Conservation (phyloP, 1,140 invertebrate genomes). For the Gryon sp. region DNA sequence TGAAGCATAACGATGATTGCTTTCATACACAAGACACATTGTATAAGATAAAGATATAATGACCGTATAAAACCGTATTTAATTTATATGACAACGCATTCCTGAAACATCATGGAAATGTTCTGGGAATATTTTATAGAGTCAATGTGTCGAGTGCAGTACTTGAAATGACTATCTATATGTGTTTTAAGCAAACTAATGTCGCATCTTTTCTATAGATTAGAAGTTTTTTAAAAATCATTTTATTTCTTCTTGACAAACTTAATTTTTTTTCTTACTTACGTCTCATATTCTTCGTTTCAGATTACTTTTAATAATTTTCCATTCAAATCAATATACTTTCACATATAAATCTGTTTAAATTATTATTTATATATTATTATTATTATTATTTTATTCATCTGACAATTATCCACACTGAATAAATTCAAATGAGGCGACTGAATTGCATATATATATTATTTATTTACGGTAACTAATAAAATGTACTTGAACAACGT, state of each 20-base stretch:
- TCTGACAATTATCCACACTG: not conserved
- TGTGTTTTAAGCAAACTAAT: not conserved
- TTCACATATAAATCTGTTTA: too few relatives aligned
- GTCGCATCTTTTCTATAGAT: too few relatives aligned
- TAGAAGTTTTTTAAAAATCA: too few relatives aligned
- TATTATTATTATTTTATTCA: not conserved
- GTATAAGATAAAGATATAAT: constrained; percentile 63
- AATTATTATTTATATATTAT: not conserved
- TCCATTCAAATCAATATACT: too few relatives aligned
- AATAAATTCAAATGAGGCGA: not conserved
- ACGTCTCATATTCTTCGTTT: too few relatives aligned
- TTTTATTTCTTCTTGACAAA: too few relatives aligned
- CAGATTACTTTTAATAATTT: too few relatives aligned
- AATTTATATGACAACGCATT: constrained; percentile 38
- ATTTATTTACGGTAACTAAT: constrained; percentile 6
- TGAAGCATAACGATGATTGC: constrained; percentile 9
- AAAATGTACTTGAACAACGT: constrained; percentile 14
- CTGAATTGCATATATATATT: not conserved
- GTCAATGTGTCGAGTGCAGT: constrained; percentile 1
- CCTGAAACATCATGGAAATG: constrained; percentile 42
- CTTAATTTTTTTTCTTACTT: too few relatives aligned
- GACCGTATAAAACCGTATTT: constrained; percentile 60
- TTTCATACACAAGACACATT: constrained; percentile 40
- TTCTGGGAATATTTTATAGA: constrained; percentile 45
- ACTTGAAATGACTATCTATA: constrained; percentile 11